Percentiles rank a stretch among this genome's conserved stretches.
Evolutionary conservation across 2,797 vertebrate genomes (phyloP).

Genomic region (Urophycis tenuis): DNA sequence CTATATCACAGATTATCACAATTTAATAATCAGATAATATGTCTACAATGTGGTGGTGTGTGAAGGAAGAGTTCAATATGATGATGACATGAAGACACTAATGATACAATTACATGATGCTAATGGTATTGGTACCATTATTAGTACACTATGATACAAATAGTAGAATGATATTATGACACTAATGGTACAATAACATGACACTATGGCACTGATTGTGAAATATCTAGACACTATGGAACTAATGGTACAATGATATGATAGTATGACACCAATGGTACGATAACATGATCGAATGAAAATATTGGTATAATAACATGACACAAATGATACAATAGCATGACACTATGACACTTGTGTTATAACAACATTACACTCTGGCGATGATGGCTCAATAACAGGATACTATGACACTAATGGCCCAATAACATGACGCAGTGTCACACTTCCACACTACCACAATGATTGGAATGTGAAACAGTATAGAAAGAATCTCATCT

Average conservation of each 20-base stretch:
- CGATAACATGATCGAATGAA: too few species aligned
- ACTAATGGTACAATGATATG: too few species aligned
- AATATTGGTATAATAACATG: too few species aligned
- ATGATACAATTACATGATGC: too few species aligned
- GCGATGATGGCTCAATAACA: not conserved
- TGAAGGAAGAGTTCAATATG: not conserved
- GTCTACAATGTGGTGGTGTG: not conserved
- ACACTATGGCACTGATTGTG: too few species aligned
- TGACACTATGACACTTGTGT: not conserved
- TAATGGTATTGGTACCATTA: too few species aligned
- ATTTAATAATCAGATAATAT: not conserved
- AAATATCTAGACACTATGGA: too few species aligned
- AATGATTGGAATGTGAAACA: not conserved
- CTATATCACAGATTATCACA: not conserved
- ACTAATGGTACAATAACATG: too few species aligned
- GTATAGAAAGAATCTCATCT: not conserved
- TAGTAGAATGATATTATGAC: too few species aligned
- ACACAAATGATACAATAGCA: not conserved
- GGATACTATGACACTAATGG: not conserved
- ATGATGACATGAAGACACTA: not conserved
- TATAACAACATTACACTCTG: not conserved
- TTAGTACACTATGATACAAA: too few species aligned
- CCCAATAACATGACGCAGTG: not conserved
- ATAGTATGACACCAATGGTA: too few species aligned
- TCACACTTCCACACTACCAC: not conserved